Conservation (phyloP, 2,113 vertebrate genomes). For the Prionailurus viverrinus region DNA sequence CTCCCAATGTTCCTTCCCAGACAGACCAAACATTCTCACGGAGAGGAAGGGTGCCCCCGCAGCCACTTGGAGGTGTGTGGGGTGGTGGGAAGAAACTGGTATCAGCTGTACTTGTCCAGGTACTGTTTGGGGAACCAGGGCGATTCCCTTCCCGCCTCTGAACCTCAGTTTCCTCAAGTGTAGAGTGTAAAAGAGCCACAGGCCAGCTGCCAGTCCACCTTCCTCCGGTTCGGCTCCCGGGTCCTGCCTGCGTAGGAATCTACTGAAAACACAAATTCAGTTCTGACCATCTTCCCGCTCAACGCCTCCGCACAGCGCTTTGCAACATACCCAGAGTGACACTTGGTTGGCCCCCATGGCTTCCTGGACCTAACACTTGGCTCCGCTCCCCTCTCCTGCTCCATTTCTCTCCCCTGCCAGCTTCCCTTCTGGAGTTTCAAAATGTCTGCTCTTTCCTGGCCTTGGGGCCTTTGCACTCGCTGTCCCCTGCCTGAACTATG, state of each 20-base stretch:
- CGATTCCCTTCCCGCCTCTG: background rate
- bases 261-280: background rate
- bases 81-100: background rate
- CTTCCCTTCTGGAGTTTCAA: background rate
- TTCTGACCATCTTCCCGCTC: background rate
- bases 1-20: background rate
- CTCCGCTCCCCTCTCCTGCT: fast-evolving
- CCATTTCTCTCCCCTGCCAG: background rate
- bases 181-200: background rate
- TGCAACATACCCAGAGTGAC: background rate
- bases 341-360: background rate
- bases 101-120: background rate
- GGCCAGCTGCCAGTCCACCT: fast-evolving
- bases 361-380: too few species aligned
- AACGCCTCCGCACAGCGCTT: fast-evolving
- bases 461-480: background rate
- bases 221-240: background rate
- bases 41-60: background rate
- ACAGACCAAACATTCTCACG: background rate
- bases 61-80: too few species aligned
- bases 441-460: background rate
- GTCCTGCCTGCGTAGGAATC: background rate
- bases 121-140: background rate
- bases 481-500: background rate
- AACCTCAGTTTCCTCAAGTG: background rate